Percentiles rank a stretch among this genome's conserved stretches.
Evolutionary conservation across 2,797 vertebrate genomes (phyloP).

Genomic region (Mormyrops attenuatus): DNA sequence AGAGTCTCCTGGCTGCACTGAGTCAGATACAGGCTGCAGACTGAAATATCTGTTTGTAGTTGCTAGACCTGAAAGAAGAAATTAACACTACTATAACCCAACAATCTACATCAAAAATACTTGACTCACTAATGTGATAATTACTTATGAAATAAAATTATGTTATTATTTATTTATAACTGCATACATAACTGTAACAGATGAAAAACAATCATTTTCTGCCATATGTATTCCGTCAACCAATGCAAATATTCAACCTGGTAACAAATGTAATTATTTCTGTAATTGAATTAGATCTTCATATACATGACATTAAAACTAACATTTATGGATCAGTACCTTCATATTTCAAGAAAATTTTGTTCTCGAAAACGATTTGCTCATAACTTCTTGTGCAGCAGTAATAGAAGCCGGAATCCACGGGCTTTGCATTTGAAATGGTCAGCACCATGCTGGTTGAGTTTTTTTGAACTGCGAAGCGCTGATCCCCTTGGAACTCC

Average conservation of each 20-base stretch:
- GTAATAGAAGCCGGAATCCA: background rate
- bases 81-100: background rate
- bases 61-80: background rate
- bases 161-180: background rate
- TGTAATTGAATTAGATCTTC: background rate
- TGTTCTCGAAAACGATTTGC: background rate
- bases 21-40: slow-evolving; percentile 1
- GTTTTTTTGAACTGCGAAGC: background rate
- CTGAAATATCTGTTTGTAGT: background rate
- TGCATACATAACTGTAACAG: background rate
- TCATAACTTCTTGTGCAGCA: background rate
- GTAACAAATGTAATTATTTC: background rate
- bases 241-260: background rate
- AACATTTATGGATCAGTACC: background rate
- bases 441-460: background rate
- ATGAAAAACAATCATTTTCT: background rate
- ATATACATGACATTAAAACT: background rate
- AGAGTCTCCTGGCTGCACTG: slow-evolving; percentile 22
- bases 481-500: background rate
- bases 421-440: background rate
- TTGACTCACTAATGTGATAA: background rate
- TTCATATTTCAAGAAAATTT: background rate
- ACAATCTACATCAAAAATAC: background rate
- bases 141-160: background rate
- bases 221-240: background rate